A percentile compares a stretch with the other conserved stretches of the same genome.
Evolutionary conservation across 2,113 vertebrate species (phyloP).

Genomic region (Clarias batrachus): DNA sequence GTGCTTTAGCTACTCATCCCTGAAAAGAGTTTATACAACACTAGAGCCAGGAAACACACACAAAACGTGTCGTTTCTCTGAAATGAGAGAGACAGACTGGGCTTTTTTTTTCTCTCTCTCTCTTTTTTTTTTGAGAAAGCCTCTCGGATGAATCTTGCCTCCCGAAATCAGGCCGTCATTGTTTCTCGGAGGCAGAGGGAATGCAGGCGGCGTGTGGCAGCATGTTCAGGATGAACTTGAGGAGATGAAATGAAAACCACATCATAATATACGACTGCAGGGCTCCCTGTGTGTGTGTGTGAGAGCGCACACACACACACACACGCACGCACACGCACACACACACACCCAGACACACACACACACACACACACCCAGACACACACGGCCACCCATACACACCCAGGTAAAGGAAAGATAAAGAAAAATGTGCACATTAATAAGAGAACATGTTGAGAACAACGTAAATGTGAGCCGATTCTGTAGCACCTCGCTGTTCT

Average conservation of each 20-base stretch:
- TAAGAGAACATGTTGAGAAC: slow-evolving; percentile 3
- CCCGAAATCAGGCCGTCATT: slow-evolving; percentile 64
- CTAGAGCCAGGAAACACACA: not conserved
- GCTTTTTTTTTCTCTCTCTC: not conserved
- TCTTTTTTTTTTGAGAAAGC: not conserved
- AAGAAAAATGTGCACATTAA: slow-evolving; percentile 16
- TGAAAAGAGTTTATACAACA: not conserved
- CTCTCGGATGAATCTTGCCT: slow-evolving; percentile 39
- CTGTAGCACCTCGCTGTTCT: not conserved
- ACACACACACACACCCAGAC: slow-evolving; percentile 57
- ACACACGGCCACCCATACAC: not conserved
- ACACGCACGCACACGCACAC: slow-evolving; percentile 28
- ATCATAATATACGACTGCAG: slow-evolving; percentile 69
- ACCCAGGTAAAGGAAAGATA: not conserved
- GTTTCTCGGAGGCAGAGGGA: slow-evolving; percentile 66
- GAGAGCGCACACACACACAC: slow-evolving; percentile 2
- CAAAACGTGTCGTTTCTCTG: not conserved
- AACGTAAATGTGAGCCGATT: not conserved
- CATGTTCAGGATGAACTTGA: slow-evolving; percentile 66
- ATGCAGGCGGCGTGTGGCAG: slow-evolving; percentile 64
- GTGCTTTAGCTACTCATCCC: not conserved
- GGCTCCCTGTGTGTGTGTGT: slow-evolving; percentile 54
- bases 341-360: slow-evolving; percentile 45
- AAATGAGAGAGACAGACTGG: not conserved
- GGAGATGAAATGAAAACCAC: slow-evolving; percentile 75